Evolutionary conservation across 2,113 vertebrate genomes (phyloP).

Genomic region (Prolemur simus): DNA sequence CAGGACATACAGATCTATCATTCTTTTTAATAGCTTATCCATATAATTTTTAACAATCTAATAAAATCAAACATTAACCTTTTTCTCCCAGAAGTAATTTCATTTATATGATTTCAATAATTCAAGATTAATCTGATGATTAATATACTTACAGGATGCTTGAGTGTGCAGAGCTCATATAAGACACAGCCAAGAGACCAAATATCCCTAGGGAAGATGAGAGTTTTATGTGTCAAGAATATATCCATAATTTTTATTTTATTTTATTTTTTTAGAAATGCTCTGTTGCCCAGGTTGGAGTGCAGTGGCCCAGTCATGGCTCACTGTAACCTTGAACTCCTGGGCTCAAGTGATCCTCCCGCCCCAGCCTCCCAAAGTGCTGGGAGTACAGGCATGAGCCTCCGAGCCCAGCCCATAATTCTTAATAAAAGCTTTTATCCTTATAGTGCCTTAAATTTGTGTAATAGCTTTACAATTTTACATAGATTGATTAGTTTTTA

Average conservation of each 20-base stretch:
- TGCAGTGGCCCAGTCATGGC: no score
- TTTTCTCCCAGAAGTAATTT: constrained; percentile 47
- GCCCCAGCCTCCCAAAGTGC: no score
- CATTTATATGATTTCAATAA: constrained; percentile 21
- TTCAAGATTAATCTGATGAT: neutral
- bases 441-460: neutral
- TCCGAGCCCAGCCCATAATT: neutral
- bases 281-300: no score
- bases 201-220: constrained; percentile 88
- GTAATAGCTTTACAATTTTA: constrained; percentile 4
- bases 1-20: neutral
- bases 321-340: no score
- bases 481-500: neutral
- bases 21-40: neutral
- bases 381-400: no score
- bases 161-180: constrained; percentile 92
- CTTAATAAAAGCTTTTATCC: neutral
- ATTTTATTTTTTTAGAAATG: no score
- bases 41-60: constrained; percentile 3
- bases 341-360: no score
- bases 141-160: constrained; percentile 89
- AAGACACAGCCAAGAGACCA: constrained; percentile 95
- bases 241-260: neutral
- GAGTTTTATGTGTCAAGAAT: constrained; percentile 59
- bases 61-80: neutral